Evolutionary conservation across 2,888 invertebrate genomes (phyloP), one percentile per base, ranked within the genome.

Genomic region (Phania funesta): DNA sequence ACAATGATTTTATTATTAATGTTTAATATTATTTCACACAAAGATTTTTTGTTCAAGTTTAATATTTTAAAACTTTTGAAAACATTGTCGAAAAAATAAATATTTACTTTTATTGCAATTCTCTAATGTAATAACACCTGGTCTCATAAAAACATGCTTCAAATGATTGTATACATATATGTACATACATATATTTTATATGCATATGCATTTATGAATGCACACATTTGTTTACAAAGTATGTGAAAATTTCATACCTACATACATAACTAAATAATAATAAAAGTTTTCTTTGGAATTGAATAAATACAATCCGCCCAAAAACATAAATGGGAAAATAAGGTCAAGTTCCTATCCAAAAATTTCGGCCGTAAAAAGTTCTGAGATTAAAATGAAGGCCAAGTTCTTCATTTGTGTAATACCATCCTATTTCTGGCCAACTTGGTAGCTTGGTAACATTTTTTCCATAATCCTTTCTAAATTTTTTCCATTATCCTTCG

Each of bases 91-190:
- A 56, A 64, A 50, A 64, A 62, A 20, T 46, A 56, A 48, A 58
- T 56, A 64, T 56, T 62, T 64, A 62, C 9, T 29, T 22, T 24
- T 41, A 24, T 56, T 24, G 13, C 41, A 68, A 68, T 6, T 70
- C 64, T 56, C 77, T 32, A 32, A 50, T 71, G 77, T 54, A 26
- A 29, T 64, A 64, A 70, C 77, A 77, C 77, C 64, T 77, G 77
- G 16, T 56, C 46, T 44, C 20, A 56, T 44, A 44, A 16, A 3
- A 38, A 24, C 13, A 20, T 46, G 29, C 22, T 48, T 13, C 41
- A 24, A 29, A 20, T 46, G 2, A 35, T 35, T 44, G 16, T 16
- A 44, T 16, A 44, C 9, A 9, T 11, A 35, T 44, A 18, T 44
- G 16, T 44, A 4, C 13, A 38, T 13, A 38, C n/a, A 4, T 38